A percentile compares a stretch with the other conserved stretches of the same genome.
Evolutionary conservation across 2,797 vertebrate genomes (phyloP).

Genomic region (Pelobates cultripes): DNA sequence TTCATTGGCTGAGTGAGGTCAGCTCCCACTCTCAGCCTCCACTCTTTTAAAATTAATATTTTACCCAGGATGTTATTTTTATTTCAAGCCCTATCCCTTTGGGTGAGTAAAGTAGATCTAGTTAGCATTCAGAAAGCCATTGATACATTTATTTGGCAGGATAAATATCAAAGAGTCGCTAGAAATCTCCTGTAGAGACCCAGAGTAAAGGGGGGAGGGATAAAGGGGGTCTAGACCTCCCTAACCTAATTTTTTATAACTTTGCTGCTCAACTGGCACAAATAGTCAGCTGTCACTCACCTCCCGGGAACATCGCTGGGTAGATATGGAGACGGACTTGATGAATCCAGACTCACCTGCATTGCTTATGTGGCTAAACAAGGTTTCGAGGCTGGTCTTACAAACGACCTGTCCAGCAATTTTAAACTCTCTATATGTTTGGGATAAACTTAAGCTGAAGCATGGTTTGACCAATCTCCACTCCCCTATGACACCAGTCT

Average conservation of each 20-base stretch:
- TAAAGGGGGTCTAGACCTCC: background rate
- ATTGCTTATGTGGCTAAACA: background rate
- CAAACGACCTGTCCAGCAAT: background rate
- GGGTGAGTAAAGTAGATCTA: background rate
- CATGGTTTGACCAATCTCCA: no score
- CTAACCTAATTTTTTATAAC: background rate
- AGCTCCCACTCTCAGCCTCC: background rate
- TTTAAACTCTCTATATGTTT: no score
- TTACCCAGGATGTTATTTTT: background rate
- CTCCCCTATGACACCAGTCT: background rate
- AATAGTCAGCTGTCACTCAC: background rate
- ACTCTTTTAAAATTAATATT: background rate
- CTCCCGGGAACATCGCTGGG: background rate
- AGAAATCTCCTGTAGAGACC: background rate
- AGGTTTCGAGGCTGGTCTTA: background rate
- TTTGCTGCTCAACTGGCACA: background rate
- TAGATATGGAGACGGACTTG: background rate
- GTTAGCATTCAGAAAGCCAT: background rate
- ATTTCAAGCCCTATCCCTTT: background rate
- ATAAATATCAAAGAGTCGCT: background rate
- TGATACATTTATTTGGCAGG: background rate
- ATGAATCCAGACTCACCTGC: background rate
- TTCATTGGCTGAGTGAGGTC: no score
- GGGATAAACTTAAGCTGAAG: background rate
- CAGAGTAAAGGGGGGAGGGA: background rate